A percentile compares a stretch with the other conserved stretches of the same genome.
Conservation (phyloP, 2,797 vertebrate genomes). For the Chelonia mydas region DNA sequence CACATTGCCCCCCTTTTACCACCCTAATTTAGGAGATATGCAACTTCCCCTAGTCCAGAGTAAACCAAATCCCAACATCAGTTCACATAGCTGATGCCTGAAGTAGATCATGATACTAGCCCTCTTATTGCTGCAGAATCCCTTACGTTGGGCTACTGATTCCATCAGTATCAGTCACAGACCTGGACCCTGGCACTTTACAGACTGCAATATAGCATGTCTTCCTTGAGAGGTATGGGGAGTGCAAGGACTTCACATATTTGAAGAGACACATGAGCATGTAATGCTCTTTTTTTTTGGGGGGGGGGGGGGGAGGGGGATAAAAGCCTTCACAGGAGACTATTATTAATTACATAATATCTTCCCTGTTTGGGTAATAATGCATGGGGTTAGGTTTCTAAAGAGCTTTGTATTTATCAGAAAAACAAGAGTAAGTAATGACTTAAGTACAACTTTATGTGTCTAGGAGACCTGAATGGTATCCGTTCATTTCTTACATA, state of each 20-base stretch:
- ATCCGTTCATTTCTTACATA: neutral
- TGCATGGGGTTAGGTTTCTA: neutral
- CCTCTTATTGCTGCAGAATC: neutral
- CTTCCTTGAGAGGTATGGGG: neutral
- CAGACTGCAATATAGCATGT: neutral
- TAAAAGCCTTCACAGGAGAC: neutral
- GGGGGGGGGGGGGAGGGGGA: neutral
- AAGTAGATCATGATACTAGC: neutral
- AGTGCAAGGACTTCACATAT: neutral
- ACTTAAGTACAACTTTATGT: neutral
- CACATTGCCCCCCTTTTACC: neutral
- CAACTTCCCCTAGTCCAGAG: accelerated
- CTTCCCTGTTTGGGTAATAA: neutral
- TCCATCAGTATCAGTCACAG: neutral
- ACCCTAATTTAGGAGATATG: neutral
- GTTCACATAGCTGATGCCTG: neutral
- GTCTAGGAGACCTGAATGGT: neutral
- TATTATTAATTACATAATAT: neutral
- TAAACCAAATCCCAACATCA: neutral
- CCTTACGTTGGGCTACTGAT: neutral
- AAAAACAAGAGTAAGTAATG: neutral
- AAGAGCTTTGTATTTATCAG: neutral
- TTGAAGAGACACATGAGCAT: neutral
- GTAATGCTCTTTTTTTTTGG: neutral
- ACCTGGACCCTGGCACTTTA: neutral